Evolutionary conservation across 1,140 invertebrate genomes (phyloP).

Genomic region (Papilio dardanus): DNA sequence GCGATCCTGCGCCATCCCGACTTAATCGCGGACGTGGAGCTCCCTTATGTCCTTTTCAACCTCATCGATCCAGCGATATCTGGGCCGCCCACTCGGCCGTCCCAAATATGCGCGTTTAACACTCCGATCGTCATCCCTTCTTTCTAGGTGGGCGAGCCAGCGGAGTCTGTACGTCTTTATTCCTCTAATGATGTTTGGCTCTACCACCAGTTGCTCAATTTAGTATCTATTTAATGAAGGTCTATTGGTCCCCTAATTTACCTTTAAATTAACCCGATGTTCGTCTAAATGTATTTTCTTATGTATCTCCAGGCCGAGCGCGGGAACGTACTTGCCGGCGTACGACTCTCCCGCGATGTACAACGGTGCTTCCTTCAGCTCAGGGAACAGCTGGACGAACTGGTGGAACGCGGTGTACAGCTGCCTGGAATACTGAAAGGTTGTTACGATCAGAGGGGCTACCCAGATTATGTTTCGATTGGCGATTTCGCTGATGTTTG

Average conservation of each 20-base stretch:
- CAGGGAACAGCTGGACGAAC: slow-evolving; percentile 87
- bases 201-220: neutral
- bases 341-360: slow-evolving; percentile 93
- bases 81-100: too few relatives aligned
- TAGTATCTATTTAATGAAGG: neutral
- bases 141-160: too few relatives aligned
- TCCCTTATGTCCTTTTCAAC: too few relatives aligned
- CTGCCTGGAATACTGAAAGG: slow-evolving; percentile 82
- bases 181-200: too few relatives aligned
- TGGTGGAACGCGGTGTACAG: slow-evolving; percentile 85
- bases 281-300: slow-evolving; percentile 82
- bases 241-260: slow-evolving; percentile 25
- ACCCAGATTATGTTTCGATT: neutral
- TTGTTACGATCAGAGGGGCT: too few relatives aligned
- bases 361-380: slow-evolving; percentile 85
- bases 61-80: too few relatives aligned
- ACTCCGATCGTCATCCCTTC: too few relatives aligned
- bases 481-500: too few relatives aligned
- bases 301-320: slow-evolving; percentile 85
- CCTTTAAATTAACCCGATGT: slow-evolving; percentile 85
- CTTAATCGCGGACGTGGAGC: too few relatives aligned
- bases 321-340: slow-evolving; percentile 91
- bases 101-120: too few relatives aligned
- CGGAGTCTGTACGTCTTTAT: too few relatives aligned
- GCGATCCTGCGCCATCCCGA: too few relatives aligned